Evolutionary conservation across 2,797 vertebrate genomes (phyloP).

Genomic region (Danio jaintianensis): DNA sequence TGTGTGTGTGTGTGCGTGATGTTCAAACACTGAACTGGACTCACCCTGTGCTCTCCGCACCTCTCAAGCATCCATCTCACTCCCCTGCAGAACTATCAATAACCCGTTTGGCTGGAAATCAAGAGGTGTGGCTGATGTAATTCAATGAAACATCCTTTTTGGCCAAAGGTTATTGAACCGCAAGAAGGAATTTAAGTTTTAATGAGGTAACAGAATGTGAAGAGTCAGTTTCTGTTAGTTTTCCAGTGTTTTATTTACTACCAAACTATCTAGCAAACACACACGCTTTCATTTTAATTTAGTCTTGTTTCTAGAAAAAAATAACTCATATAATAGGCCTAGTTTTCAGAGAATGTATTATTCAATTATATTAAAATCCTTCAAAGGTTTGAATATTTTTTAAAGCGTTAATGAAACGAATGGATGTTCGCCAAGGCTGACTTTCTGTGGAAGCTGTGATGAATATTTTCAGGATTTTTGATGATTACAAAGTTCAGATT

Average conservation of each 20-base stretch:
- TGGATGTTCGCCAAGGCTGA: not conserved
- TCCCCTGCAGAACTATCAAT: constrained; percentile 46
- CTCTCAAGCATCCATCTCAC: constrained; percentile 40
- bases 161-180: constrained; percentile 30
- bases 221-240: not conserved
- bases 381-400: not conserved
- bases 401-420: not conserved
- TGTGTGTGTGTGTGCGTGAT: constrained; percentile 38
- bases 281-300: not conserved
- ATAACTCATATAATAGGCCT: not conserved
- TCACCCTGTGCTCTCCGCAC: constrained; percentile 40
- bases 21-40: constrained; percentile 43
- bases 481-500: too few relatives aligned
- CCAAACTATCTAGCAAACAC: not conserved
- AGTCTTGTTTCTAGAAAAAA: not conserved
- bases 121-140: constrained; percentile 43
- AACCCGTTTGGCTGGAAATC: constrained; percentile 41
- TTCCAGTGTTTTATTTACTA: not conserved
- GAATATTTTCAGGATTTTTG: not conserved
- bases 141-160: constrained; percentile 33
- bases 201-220: not conserved
- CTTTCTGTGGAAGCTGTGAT: not conserved
- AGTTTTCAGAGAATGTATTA: not conserved
- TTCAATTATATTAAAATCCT: not conserved
- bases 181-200: not conserved